These are phyloP conservation scores for Drosophila tsacasi DNA, from an alignment of 1,140 invertebrate genomes.

Conservation along the genomic window DNA sequence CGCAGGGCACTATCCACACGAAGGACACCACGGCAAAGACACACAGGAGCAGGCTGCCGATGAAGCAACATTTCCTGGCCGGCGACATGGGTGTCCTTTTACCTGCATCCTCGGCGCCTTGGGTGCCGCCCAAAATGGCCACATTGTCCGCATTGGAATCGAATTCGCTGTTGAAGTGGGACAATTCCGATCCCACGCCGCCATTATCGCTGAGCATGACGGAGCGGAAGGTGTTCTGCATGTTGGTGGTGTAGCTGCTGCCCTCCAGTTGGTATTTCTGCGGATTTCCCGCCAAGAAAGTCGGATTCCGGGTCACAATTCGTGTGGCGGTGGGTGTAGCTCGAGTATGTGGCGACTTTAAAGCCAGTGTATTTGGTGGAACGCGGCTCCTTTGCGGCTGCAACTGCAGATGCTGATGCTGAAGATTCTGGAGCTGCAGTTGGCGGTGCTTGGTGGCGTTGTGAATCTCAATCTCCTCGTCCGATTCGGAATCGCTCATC, in stretches of 20 bases:
- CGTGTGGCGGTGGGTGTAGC: slow-evolving; percentile 44
- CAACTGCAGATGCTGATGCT: slow-evolving; percentile 23
- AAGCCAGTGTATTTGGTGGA: slow-evolving; percentile 64
- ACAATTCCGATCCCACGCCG: slow-evolving; percentile 74
- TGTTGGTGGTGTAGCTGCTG: slow-evolving; percentile 74
- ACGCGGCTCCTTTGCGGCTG: slow-evolving; percentile 76
- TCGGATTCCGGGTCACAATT: slow-evolving; percentile 27
- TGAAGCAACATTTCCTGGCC: slow-evolving; percentile 88
- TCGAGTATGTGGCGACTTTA: slow-evolving; percentile 64
- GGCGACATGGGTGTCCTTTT: slow-evolving; percentile 87
- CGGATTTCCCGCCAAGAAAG: slow-evolving; percentile 19
- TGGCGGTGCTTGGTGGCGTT: slow-evolving; percentile 79
- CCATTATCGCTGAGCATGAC: slow-evolving; percentile 87
- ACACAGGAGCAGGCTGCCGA: slow-evolving; percentile 89
- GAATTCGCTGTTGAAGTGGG: slow-evolving; percentile 79
- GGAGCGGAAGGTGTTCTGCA: slow-evolving; percentile 83
- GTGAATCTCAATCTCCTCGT: slow-evolving; percentile 89
- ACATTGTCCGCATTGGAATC: slow-evolving; percentile 80
- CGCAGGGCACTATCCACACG: slow-evolving; percentile 91
- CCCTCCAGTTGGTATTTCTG: slow-evolving; percentile 56
- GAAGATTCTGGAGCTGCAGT: slow-evolving; percentile 38
- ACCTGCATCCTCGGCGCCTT: slow-evolving; percentile 18
- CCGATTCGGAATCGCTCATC: slow-evolving; percentile 90
- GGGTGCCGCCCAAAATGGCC: slow-evolving; percentile 68
- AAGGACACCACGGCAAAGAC: slow-evolving; percentile 90